Conservation (phyloP, 2,888 invertebrate genomes). For the Agrotis segetum region DNA sequence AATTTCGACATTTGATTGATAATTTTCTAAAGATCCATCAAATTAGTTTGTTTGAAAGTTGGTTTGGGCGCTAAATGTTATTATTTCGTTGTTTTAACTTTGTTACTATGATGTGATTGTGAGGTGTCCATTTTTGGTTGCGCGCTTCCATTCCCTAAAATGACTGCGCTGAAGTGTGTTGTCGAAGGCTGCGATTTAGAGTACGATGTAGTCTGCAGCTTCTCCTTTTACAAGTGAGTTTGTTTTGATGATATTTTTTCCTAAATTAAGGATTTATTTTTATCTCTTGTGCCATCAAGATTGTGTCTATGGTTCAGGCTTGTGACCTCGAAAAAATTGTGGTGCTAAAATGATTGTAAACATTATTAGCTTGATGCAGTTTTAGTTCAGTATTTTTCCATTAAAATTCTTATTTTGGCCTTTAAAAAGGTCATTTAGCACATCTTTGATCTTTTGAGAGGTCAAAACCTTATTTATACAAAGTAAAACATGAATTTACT, state of each 20-base stretch:
- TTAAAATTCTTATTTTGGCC: conserved; percentile 21
- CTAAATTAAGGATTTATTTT: conserved; percentile 35
- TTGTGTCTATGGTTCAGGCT: conserved; percentile 55
- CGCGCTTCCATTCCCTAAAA: conserved; percentile 75
- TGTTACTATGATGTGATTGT: conserved; percentile 84
- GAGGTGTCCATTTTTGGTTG: conserved; percentile 82
- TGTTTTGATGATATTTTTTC: conserved; percentile 69
- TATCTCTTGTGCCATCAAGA: conserved; percentile 30
- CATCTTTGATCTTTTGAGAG: neutral
- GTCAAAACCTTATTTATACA: neutral
- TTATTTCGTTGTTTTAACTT: conserved; percentile 79
- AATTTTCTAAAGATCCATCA: conserved; percentile 90
- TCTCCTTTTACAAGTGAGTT: conserved; percentile 89
- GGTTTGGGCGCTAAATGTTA: conserved; percentile 89
- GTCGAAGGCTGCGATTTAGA: conserved; percentile 89
- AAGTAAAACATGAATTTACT: neutral
- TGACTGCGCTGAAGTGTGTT: conserved; percentile 88
- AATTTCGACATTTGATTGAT: conserved; percentile 91
- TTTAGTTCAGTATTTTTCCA: conserved; percentile 44
- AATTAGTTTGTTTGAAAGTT: conserved; percentile 90
- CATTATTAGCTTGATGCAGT: conserved; percentile 48
- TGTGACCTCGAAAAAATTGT: conserved; percentile 68
- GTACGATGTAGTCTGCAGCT: conserved; percentile 90
- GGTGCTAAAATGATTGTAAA: conserved; percentile 54
- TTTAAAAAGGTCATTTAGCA: neutral